Base-by-base conservation (phyloP, 1,140 invertebrate species). In the Aphidius ervi region DNA sequence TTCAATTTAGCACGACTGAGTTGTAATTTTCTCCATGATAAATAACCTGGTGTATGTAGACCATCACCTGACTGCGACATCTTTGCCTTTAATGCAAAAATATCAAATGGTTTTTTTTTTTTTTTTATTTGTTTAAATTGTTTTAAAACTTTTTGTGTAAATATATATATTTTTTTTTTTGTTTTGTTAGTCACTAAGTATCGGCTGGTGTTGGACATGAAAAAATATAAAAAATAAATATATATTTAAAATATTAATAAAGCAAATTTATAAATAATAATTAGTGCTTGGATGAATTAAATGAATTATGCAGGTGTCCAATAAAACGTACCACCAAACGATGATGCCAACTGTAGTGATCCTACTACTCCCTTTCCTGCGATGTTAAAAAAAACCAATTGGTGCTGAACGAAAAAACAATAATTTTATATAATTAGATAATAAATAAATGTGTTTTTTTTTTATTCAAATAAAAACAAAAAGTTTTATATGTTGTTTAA, bases 1-100 rank as follows among this genome's bases (percentile, higher is more conserved):
- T 99, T 98, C 53, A 98, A 84, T 76, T 99, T 98, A 4, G 96
- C 95, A 66, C 92, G 82, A 70, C 93, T 95, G 10, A 99, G 82
- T 68, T 95, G 93, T 1, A 97, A 79, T 74, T 94, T 93, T 61
- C 93, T 84, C 95, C 94, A 97, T 47, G 91, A 92, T 40, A 93
- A 80, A 73, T 92, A 92, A 20, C 87, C 86, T 16, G 90, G 89
- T 3, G 90, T 91, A 67, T 92, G 89, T n/a, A 92, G 82, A 64
- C 86, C 86, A 73, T 88, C 87, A n/a, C 85, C 86, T 0, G 82
- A 81, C 64, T 87, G 85, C 47, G 87, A 88, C 87, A 88, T 88
- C 68, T 80, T 84, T 49, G 74, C 70, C 78, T 80, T 58, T 55
- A 39, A 41, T 48, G 45, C 37, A 62, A 63, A 48, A 64, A 41